Percentiles rank a stretch among this genome's conserved stretches.
Evolutionary conservation across 2,113 vertebrate genomes (phyloP).

Genomic region (Herpailurus yagouaroundi): DNA sequence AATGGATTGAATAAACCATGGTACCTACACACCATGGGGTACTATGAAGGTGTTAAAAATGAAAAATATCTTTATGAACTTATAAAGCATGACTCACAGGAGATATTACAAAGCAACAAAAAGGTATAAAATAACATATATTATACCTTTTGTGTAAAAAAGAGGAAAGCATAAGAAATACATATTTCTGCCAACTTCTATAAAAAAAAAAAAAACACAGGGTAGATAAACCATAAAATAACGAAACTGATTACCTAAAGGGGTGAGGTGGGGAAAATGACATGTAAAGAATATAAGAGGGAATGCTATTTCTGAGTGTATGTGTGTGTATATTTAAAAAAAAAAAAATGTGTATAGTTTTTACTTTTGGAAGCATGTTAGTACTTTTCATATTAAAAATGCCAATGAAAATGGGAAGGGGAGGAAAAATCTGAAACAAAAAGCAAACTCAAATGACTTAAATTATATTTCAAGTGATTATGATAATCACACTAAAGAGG

Average conservation of each 20-base stretch:
- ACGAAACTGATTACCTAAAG: not conserved
- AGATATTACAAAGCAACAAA: not conserved
- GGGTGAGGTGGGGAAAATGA: not conserved
- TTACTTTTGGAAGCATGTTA: not conserved
- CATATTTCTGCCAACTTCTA: not conserved
- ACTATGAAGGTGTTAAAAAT: not conserved
- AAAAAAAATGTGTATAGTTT: not conserved
- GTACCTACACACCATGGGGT: not conserved
- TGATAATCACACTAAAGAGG: not conserved
- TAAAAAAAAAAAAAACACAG: not conserved
- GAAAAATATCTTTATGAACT: not conserved
- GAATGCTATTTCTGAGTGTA: not conserved
- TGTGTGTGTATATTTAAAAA: not conserved
- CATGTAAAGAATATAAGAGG: not conserved
- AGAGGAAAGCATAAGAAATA: not conserved
- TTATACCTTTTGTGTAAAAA: not conserved
- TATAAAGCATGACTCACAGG: not conserved
- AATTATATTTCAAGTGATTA: constrained; percentile 7
- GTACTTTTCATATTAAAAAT: not conserved
- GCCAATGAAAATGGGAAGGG: not conserved
- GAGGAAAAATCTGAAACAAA: not conserved
- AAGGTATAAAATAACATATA: not conserved
- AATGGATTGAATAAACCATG: not conserved
- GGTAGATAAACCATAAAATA: not conserved
- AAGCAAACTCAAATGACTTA: not conserved